Evolutionary conservation across 1,140 invertebrate species (phyloP).

Genomic region (Vanessa tameamea): DNA sequence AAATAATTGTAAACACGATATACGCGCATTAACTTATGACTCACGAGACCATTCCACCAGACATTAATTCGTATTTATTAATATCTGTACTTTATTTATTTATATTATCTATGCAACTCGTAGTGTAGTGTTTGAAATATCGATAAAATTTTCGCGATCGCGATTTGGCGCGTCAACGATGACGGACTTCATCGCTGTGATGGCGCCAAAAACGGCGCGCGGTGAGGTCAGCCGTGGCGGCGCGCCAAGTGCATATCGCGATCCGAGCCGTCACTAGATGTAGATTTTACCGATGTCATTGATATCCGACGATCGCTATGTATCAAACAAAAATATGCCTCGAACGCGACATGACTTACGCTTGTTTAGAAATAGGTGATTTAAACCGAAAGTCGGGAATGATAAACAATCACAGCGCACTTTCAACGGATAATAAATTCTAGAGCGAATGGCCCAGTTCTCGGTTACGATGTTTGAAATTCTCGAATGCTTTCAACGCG

Average conservation of each 20-base stretch:
- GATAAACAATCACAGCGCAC: constrained; percentile 23
- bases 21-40: constrained; percentile 38
- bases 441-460: constrained; percentile 15
- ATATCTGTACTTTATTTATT: constrained; percentile 34
- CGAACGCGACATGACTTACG: constrained; percentile 2
- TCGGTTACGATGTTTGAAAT: constrained; percentile 23
- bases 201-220: constrained; percentile 68
- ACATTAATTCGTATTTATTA: constrained; percentile 44
- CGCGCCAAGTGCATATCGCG: constrained; percentile 58
- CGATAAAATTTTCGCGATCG: constrained; percentile 48
- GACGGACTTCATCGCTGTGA: constrained; percentile 46
- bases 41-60: constrained; percentile 32
- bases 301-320: constrained; percentile 1
- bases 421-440: constrained; percentile 27
- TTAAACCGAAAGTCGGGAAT: constrained; percentile 12
- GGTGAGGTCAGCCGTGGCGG: constrained; percentile 66
- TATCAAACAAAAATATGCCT: constrained; percentile 6
- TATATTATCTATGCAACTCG: constrained; percentile 22
- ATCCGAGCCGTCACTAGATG: constrained; percentile 41
- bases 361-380: constrained; percentile 11
- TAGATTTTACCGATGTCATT: constrained; percentile 20
- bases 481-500: constrained; percentile 10
- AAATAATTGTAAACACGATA: constrained; percentile 38
- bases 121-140: constrained; percentile 31
- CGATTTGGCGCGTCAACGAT: constrained; percentile 64